Base-by-base conservation (phyloP, 2,888 invertebrate genomes). In the Limnephilus lunatus region DNA sequence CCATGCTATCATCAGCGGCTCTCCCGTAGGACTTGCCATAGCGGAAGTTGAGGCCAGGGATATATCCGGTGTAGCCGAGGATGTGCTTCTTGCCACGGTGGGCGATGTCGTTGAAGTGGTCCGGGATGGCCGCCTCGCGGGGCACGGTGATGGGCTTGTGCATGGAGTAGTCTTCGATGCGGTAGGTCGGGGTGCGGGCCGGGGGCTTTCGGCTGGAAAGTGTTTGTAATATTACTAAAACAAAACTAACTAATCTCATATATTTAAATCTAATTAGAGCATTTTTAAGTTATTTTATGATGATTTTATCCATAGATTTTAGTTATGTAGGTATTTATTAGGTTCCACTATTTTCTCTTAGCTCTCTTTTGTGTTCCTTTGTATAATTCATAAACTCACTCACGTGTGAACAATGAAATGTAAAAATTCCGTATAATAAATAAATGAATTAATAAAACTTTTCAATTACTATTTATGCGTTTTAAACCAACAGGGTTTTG, bases 31-130 rank as follows among this genome's bases (percentile, higher is more conserved):
- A 95, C 94, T 95, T 95, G 3, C 95, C 95, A 94, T 96, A 97
- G 94, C 97, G 97, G 94, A 96, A 97, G 94, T 96, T 96, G 95
- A 97, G 96, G 30, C 97, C 97, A 14, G 97, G 97, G 92, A 97
- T 97, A 94, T 97, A 97, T 95, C 97, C 97, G 92, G 97, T 97
- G 94, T 97, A 97, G 30, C 97, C 97, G 30, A 97, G 96, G 95
- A 97, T 97, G 94, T 97, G 97, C 9, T 95, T 95, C 9, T 96
- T 95, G 68, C 95, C 95, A 85, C 95, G 95, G 93, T 96, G 94
- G 25, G 94, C 94, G 68, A 95, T 94, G 39, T 96, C 96, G 93
- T 96, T 95, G 94, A 95, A 96, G 0, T 95, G 95, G 94, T 97
- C 96, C n/a, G 95, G 94, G 85, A 95, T 94, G 0, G 96, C 95